Evolutionary conservation across 2,888 invertebrate species (phyloP), one percentile per base, ranked within the genome.

Genomic region (Lingula anatina): DNA sequence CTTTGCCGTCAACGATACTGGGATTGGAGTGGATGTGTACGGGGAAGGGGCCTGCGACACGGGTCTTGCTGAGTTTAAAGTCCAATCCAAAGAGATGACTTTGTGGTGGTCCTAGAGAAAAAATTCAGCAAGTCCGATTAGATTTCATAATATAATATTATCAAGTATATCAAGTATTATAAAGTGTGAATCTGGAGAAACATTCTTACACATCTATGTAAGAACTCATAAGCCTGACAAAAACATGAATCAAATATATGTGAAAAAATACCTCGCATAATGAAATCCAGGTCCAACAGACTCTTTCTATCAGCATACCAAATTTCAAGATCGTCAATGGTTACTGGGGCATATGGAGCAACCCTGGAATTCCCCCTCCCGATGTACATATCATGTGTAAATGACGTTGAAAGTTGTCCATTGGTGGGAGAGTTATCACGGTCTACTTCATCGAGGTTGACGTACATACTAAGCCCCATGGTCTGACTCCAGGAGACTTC

Each of bases 311-410:
- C 62, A 2, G 62, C 64, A 48, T 66, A 68, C 60, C 61, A 71
- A 15, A 68, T 54, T 23, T 71, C 65, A 15, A 73, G 39, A 18
- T 75, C 69, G 51, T 76, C 76, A 18, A 74, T 45, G 20, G 60
- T 44, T 15, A 57, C 68, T 18, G 55, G 51, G 1, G 61, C 62
- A 45, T 62, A 65, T n/a, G n/a, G n/a, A n/a, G n/a, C n/a, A 12
- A 44, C 26, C 9, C 12, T n/a, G 9, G 31, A 9, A 31, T 15
- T 15, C 9, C 31, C 31, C 9, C 31, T 9, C 9, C 31, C 31
- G 15, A 31, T 31, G 9, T 12, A 31, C 31, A 31, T 31, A 9
- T 12, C 31, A 15, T 31, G 31, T 12, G 9, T 31, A n/a, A n/a
- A n/a, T n/a, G n/a, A n/a, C n/a, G n/a, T n/a, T n/a, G n/a, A n/a